Base-by-base conservation (phyloP, 2,113 vertebrate genomes). In the Proteles cristata region DNA sequence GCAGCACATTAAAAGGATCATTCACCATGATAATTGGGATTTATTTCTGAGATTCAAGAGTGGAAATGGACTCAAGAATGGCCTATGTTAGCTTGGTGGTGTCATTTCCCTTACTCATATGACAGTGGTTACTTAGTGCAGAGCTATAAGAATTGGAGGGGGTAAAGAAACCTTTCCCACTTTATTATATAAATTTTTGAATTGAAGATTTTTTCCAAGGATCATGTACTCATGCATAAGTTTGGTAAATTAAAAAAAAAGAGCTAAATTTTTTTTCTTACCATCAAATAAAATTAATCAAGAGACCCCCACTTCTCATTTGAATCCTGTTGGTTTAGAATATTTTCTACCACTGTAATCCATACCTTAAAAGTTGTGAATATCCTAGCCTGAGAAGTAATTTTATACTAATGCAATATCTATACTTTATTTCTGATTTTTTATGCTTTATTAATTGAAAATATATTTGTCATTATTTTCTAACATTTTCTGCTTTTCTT, bases 401-500 rank as follows among this genome's bases (percentile, higher is more conserved):
- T 80, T 84, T 93, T 61, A 68, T 79, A 90, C 50, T 45, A 17
- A 94, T 68, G 3, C 11, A 80, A 39, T 17, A 93, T 4, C 15
- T 76, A 7, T 33, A 35, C 53, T 85, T 90, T 93, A 86, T 69
- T 95, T 92, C 26, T 96, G 61, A 68, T 65, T 68, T 84, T 95
- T 92, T 84, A 48, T 39, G 66, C 6, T 92, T 23, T 77, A 11
- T 88, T 86, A 95, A 91, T 48, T 48, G 7, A 88, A 91, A 85
- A 88, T 0, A 19, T 82, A 77, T 84, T 85, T 97, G 25, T n/a
- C 68, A 83, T 28, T 81, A 23, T 88, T 97, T 92, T 71, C n/a
- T 85, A 80, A 95, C 65, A 93, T 84, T 80, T 91, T 90, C 19
- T 84, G 16, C 11, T 45, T 93, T 96, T 95, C 66, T 86, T 81